phyloP scores from a whole-genome alignment of 2,888 invertebrate genomes.

The Hybos culiciformis region DNA sequence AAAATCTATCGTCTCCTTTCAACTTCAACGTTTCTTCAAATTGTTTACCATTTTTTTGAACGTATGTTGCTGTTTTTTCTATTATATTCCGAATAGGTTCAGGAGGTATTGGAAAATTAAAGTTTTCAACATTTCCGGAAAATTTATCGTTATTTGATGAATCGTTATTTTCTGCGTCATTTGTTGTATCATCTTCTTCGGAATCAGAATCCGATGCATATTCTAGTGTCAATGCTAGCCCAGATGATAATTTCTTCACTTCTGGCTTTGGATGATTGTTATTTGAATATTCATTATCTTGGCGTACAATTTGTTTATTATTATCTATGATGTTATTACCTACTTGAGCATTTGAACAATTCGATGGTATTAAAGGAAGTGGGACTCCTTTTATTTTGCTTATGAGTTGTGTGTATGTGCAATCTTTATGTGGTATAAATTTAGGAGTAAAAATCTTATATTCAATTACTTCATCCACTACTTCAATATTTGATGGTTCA shows the following conservation, averaged over 20 bases:
- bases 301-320: background rate
- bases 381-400: slow-evolving; percentile 68
- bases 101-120: slow-evolving; percentile 50
- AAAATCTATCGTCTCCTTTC: slow-evolving; percentile 75
- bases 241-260: slow-evolving; percentile 29
- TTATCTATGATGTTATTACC: background rate
- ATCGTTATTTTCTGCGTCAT: slow-evolving; percentile 19
- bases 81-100: slow-evolving; percentile 75
- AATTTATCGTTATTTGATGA: slow-evolving; percentile 4
- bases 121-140: slow-evolving; percentile 9
- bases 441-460: slow-evolving; percentile 24
- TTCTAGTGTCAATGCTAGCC: slow-evolving; percentile 42
- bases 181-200: slow-evolving; percentile 33
- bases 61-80: slow-evolving; percentile 94
- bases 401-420: slow-evolving; percentile 76
- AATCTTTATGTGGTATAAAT: slow-evolving; percentile 73
- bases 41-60: slow-evolving; percentile 85
- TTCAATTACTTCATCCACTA: background rate
- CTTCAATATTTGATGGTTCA: background rate
- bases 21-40: slow-evolving; percentile 79
- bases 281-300: background rate
- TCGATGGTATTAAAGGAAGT: slow-evolving; percentile 22
- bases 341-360: background rate
- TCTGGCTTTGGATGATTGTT: slow-evolving; percentile 1
- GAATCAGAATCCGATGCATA: slow-evolving; percentile 41